These are phyloP conservation scores for Florisuga fusca DNA, from an alignment of 2,797 vertebrate genomes.

Conservation along the genomic window DNA sequence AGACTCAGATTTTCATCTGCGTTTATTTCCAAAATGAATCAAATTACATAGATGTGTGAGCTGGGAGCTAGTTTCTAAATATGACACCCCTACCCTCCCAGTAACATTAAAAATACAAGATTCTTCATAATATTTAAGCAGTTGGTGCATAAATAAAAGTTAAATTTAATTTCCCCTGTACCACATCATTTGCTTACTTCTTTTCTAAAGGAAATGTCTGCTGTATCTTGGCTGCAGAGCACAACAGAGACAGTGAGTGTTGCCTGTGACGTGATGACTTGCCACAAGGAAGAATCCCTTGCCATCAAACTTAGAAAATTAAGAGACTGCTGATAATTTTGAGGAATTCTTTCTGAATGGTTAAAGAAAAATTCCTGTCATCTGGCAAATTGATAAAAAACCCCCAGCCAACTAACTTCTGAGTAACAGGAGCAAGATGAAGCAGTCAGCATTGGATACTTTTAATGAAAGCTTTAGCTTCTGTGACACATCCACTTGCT, in stretches of 20 bases:
- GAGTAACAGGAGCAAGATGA: not conserved
- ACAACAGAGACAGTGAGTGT: accelerated
- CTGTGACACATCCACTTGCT: not conserved
- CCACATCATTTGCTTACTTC: not conserved
- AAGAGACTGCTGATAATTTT: not conserved
- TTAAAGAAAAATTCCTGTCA: not conserved
- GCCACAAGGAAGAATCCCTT: not conserved
- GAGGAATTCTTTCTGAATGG: not conserved
- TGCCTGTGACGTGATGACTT: not conserved
- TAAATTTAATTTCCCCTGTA: not conserved
- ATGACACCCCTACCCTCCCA: not conserved
- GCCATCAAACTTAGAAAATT: not conserved
- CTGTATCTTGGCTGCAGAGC: not conserved
- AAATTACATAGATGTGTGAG: not conserved
- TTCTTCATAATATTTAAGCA: conserved; percentile 1
- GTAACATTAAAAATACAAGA: not conserved
- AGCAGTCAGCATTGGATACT: not conserved
- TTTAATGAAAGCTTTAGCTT: not conserved
- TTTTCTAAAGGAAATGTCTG: not conserved
- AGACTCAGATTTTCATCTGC: conserved; percentile 10
- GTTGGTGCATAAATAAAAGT: not conserved
- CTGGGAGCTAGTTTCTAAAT: not conserved
- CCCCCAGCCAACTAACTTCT: not conserved
- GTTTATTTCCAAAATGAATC: conserved; percentile 42
- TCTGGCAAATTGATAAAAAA: not conserved